Conservation (phyloP, 2,797 vertebrate species). For the Esox lucius region DNA sequence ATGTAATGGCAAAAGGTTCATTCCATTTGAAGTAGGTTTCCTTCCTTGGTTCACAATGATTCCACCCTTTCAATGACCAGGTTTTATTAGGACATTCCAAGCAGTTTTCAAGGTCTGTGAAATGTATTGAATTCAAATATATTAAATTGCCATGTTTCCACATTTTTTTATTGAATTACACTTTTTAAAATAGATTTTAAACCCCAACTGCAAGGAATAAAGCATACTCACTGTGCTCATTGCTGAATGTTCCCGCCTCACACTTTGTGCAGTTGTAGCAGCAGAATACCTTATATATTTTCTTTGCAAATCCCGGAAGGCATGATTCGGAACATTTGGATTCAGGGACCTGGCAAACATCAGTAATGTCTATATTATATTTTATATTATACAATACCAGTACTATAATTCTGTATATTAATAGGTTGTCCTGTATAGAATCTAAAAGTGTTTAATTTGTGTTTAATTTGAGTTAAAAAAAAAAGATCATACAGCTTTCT, state of each 20-base stretch:
- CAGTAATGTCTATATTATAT: not conserved
- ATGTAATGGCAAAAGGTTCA: conserved; percentile 42
- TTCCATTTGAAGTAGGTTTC: conserved; percentile 52
- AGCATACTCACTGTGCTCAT: conserved; percentile 52
- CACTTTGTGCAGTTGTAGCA: conserved; percentile 66
- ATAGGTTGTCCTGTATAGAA: too few species aligned
- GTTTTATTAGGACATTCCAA: conserved; percentile 43
- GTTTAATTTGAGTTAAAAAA: too few species aligned
- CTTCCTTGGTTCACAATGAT: conserved; percentile 39
- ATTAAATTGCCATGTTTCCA: not conserved
- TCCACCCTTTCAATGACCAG: conserved; percentile 57
- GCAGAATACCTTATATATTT: conserved; percentile 62
- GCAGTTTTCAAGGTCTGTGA: conserved; percentile 53
- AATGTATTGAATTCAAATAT: conserved; percentile 8
- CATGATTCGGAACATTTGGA: conserved; percentile 66
- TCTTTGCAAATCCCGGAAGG: conserved; percentile 55
- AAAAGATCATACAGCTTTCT: too few species aligned
- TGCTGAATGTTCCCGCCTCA: conserved; percentile 61
- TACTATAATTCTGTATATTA: too few species aligned
- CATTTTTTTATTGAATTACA: too few species aligned
- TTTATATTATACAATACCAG: too few species aligned
- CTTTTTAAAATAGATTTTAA: too few species aligned
- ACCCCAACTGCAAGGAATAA: too few species aligned
- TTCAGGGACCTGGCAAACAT: conserved; percentile 49
- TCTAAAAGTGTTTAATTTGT: too few species aligned